Conservation (phyloP, 2,888 invertebrate species). For the Ichneumon xanthorius region DNA sequence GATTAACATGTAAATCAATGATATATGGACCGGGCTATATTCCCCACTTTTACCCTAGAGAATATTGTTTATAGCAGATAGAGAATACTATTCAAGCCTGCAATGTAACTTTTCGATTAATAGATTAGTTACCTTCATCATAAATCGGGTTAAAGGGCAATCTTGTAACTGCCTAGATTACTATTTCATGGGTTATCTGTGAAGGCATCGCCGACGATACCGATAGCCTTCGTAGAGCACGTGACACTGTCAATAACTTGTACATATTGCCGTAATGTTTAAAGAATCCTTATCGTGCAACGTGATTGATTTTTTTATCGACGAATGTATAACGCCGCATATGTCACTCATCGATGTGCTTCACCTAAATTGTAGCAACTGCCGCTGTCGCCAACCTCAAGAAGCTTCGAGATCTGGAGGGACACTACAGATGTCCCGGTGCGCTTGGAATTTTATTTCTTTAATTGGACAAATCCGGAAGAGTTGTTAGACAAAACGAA, state of each 20-base stretch:
- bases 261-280: background rate
- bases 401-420: slow-evolving; percentile 90
- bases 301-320: too few species aligned
- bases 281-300: slow-evolving; percentile 7
- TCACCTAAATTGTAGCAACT: slow-evolving; percentile 86
- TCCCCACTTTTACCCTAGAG: too few species aligned
- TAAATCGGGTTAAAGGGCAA: background rate
- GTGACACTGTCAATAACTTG: background rate
- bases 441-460: slow-evolving; percentile 89
- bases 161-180: background rate
- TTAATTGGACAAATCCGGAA: slow-evolving; percentile 93
- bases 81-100: too few species aligned
- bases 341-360: background rate
- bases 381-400: slow-evolving; percentile 87
- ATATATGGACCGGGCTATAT: too few species aligned
- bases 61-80: too few species aligned
- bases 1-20: too few species aligned
- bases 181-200: background rate
- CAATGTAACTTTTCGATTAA: too few species aligned
- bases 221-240: background rate
- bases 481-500: slow-evolving; percentile 86
- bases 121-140: background rate
- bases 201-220: background rate
- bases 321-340: too few species aligned
- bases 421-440: slow-evolving; percentile 87